Evolutionary conservation across 2,888 invertebrate species (phyloP), one percentile per base, ranked within the genome.

Genomic region (Pantelozetes paolii): DNA sequence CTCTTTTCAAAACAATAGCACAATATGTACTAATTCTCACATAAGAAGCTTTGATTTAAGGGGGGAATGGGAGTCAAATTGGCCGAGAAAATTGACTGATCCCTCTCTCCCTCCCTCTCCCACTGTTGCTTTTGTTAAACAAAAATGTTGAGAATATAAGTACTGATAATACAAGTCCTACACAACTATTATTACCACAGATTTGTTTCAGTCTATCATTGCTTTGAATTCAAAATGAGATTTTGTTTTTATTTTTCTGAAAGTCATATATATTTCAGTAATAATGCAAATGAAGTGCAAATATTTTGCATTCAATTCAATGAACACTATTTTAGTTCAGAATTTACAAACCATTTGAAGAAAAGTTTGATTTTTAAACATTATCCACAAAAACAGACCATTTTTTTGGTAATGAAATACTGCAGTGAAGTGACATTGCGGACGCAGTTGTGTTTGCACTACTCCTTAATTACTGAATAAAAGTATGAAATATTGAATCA

Each of bases 41-140:
- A 45, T 45, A 45, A 45, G 45, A 45, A 45, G 45, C 45, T 45
- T 45, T 45, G 45, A 45, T 45, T 45, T 9, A 30, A 59, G 30
- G 30, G 11, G 59, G 59, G 59, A 59, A 59, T 1, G 59, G 59
- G 59, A 59, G 59, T 59, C 59, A 59, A 59, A 59, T 59, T 59
- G 59, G 59, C 59, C 59, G 59, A 59, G 15, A 59, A 59, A 26
- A 59, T 59, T 30, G 59, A 8, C 59, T 59, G 30, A 59, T 59
- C 59, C 59, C 18, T 18, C 18, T 36, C 36, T 11, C 11, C 36
- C 36, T 36, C n/a, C 9, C 36, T 36, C 45, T 45, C 15, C 15
- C 15, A 45, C 45, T 45, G 45, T 45, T 45, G 45, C 45, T 45
- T 15, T 45, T 45, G 45, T 18, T 15, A 45, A 13, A 45, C 45